These are phyloP conservation scores for Corapipo altera DNA, from an alignment of 2,113 vertebrate genomes.

Conservation along the genomic window DNA sequence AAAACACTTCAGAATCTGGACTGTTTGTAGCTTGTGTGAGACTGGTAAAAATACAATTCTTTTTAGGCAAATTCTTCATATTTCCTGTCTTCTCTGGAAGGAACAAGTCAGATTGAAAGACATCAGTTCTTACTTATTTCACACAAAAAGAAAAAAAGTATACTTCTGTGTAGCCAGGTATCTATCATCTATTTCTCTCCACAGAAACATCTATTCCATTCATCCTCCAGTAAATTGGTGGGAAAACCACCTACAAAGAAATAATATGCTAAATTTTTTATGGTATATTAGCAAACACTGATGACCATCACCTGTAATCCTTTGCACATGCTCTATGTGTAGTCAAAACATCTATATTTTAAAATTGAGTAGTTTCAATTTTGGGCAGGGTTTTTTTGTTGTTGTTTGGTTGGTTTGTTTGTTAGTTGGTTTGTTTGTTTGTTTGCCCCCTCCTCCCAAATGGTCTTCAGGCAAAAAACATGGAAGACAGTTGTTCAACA, in stretches of 20 bases:
- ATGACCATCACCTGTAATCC: background rate
- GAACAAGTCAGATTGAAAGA: background rate
- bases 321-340: background rate
- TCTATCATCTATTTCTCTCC: background rate
- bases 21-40: background rate
- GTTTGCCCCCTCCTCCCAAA: background rate
- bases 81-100: background rate
- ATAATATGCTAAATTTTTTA: background rate
- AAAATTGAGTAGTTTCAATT: background rate
- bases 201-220: background rate
- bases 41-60: background rate
- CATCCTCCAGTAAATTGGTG: background rate
- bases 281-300: background rate
- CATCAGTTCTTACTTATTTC: background rate
- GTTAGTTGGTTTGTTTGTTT: fast-evolving
- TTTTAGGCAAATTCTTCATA: background rate
- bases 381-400: background rate
- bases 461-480: background rate
- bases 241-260: background rate
- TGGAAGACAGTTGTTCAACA: background rate
- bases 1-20: background rate
- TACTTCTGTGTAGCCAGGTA: background rate
- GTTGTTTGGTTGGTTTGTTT: background rate
- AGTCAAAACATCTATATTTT: constrained; percentile 17
- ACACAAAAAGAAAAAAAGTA: background rate